Evolutionary conservation across 2,113 vertebrate genomes (phyloP), one percentile per base, ranked within the genome.

Genomic region (Chamaetylas fuelleborni): DNA sequence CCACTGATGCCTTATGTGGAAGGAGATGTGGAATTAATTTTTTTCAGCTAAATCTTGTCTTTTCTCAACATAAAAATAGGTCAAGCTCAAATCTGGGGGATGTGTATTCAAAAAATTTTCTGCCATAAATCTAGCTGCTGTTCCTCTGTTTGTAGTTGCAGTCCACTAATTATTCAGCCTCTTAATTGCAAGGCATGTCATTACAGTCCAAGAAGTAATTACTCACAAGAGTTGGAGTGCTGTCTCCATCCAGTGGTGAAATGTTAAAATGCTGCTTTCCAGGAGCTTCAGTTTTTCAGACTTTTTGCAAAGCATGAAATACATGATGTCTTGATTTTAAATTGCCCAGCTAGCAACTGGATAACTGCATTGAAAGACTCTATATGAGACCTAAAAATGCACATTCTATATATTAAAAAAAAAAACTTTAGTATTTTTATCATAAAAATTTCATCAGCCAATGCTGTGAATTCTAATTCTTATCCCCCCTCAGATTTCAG

Each of bases 171-270:
- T 48, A 71, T 69, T 72, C 61, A 79, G 29, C 51, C 67, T 69
- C 36, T 81, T 74, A 70, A 76, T 69, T 1, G 0, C 38, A 71
- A 53, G 22, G 50, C 25, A 72, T 85, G 94, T 78, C 51, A 45
- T 73, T 92, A 40, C 65, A 65, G 33, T 13, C 12, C 60, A 4
- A 0, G 22, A 19, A 62, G 82, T 23, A 69, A 78, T 45, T 60
- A 33, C 34, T 81, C 36, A 42, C 64, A 61, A 86, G 80, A 34
- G 22, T 61, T 95, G 87, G 95, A 93, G 92, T 70, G n/a, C 58
- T 97, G n/a, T 79, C 96, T 91, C 96, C 97, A 97, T 94, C 97
- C 65, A 92, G 97, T 95, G 97, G 96, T 50, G 54, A 95, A 92
- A 83, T 6, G 8, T 62, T 56, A 66, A 70, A 94, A 45, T 60